Base-by-base conservation (phyloP, 2,113 vertebrate species). In the Nothocercus julius region DNA sequence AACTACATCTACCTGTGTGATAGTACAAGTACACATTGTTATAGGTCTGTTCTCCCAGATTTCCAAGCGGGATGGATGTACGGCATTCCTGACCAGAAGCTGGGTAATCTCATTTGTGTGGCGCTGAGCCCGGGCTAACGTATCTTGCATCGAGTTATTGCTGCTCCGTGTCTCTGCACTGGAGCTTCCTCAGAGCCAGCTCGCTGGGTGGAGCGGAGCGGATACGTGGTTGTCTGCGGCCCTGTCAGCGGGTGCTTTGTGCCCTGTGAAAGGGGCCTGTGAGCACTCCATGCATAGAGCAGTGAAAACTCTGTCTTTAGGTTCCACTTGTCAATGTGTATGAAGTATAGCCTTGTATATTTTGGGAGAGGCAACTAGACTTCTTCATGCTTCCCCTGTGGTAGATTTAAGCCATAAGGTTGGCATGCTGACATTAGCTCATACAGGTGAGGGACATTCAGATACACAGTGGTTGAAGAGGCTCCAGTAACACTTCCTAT, bases 211-310 rank as follows among this genome's bases (percentile, higher is more conserved):
- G 61, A 32, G 70, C 0, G 78, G 61, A 28, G 70, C 0, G 1
- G 58, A 8, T 72, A 4, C 24, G 4, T 0, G 1, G 44, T 63
- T 4, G 0, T 13, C 5, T 1, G 0, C 40, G 17, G 20, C 15
- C 51, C 17, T 24, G 44, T 21, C 49, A 45, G 4, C 5, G 0
- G 4, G 40, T 13, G 6, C 40, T 51, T 25, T 19, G 0, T 42
- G 62, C 20, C 47, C 67, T 10, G 34, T 45, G 36, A 20, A 54
- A 8, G n/a, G 36, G 56, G 45, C 40, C 16, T 11, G 4, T 27
- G 24, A 62, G 22, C 22, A 1, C 5, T 16, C 13, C 11, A 9
- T 12, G 34, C 47, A 15, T 3, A 63, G 44, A 9, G 25, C 34
- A 42, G 40, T 19, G n/a, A 20, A 40, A 45, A 18, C 17, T 38